phyloP scores from a whole-genome alignment of 2,113 vertebrate genomes.

The Chaenogobius annularis region DNA sequence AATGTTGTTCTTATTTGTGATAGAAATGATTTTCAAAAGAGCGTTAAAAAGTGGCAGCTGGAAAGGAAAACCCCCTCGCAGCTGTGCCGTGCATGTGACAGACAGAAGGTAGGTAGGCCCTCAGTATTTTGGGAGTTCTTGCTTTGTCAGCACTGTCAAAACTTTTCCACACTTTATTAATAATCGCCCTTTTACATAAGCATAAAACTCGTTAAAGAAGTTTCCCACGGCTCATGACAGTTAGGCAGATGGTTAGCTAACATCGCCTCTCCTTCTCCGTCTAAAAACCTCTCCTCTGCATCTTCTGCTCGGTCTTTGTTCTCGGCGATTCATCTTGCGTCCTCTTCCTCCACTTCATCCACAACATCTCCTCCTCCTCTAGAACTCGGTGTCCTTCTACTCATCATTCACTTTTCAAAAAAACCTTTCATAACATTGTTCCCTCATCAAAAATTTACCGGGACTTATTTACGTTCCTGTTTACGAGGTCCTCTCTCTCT shows the following conservation, averaged over 20 bases:
- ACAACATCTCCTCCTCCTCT: no score
- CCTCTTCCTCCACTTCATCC: no score
- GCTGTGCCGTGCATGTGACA: neutral
- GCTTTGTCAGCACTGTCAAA: conserved; percentile 9
- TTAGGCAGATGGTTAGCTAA: conserved; percentile 9
- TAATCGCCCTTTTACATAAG: conserved; percentile 2
- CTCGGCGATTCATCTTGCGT: no score
- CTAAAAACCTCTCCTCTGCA: neutral
- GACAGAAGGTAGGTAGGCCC: conserved; percentile 2
- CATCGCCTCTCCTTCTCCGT: neutral
- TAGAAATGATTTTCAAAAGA: neutral
- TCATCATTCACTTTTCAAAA: no score
- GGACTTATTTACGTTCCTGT: no score
- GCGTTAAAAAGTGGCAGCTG: neutral
- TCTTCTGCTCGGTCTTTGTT: no score
- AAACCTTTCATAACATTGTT: no score
- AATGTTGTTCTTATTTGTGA: neutral
- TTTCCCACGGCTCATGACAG: neutral
- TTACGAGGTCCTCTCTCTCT: no score
- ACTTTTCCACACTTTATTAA: conserved; percentile 2
- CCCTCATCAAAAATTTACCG: no score
- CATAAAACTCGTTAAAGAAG: neutral
- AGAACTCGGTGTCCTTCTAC: no score
- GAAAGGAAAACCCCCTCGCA: neutral
- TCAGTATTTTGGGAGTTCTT: conserved; percentile 1